Percentiles rank a stretch among this genome's conserved stretches.
phyloP scores from a whole-genome alignment of 2,113 vertebrate species.

The Aleadryas rufinucha region DNA sequence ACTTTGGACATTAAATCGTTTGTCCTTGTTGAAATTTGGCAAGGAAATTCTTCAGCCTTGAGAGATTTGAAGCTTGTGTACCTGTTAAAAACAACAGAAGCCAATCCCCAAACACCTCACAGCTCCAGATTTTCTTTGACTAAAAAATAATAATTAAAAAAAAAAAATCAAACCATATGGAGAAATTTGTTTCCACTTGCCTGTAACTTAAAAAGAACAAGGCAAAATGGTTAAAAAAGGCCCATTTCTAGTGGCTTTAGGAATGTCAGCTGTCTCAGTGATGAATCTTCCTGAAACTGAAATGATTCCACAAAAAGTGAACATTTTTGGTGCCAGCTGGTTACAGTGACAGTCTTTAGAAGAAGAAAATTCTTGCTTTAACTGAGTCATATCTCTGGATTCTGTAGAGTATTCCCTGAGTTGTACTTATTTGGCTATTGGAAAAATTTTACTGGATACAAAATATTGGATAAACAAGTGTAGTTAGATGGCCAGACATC shows the following conservation, averaged over 20 bases:
- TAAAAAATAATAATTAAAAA: background rate
- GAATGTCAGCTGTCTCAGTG: background rate
- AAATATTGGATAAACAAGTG: background rate
- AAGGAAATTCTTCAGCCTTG: background rate
- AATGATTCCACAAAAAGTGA: background rate
- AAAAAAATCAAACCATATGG: background rate
- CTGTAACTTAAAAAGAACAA: background rate
- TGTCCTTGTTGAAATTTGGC: background rate
- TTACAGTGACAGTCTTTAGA: background rate
- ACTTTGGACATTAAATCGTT: background rate
- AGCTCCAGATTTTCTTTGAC: background rate
- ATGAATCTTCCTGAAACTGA: background rate
- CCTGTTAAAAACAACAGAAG: background rate
- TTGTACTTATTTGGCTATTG: background rate
- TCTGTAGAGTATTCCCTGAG: background rate
- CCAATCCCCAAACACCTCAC: background rate
- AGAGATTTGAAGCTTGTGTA: background rate
- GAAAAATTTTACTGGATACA: background rate
- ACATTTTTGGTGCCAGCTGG: background rate
- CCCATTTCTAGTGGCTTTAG: background rate
- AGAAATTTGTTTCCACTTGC: background rate
- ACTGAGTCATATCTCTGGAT: background rate
- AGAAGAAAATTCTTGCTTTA: background rate
- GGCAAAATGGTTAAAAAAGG: background rate
- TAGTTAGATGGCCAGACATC: background rate